Evolutionary conservation across 2,797 vertebrate species (phyloP).

Genomic region (Tenualosa ilisha): DNA sequence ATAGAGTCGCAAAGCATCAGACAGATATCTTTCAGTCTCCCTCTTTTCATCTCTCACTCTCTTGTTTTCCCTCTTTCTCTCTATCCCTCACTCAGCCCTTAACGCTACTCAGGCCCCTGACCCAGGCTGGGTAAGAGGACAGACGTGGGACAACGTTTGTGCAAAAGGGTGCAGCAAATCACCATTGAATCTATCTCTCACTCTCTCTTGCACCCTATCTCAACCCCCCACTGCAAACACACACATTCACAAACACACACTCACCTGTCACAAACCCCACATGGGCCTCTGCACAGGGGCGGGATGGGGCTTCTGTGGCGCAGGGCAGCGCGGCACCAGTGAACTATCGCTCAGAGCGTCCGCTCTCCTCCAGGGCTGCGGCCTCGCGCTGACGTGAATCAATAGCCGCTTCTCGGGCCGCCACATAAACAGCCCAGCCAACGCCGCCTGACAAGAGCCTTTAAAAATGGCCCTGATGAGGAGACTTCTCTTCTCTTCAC

Average conservation of each 20-base stretch:
- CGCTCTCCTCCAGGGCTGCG: conserved; percentile 37
- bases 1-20: conserved; percentile 54
- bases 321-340: conserved; percentile 24
- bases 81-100: neutral
- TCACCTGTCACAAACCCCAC: too few species aligned
- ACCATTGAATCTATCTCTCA: too few species aligned
- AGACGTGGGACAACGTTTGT: too few species aligned
- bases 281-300: neutral
- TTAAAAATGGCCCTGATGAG: conserved; percentile 5
- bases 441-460: conserved; percentile 84
- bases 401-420: conserved; percentile 50
- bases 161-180: too few species aligned
- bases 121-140: too few species aligned
- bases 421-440: conserved; percentile 92
- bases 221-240: too few species aligned
- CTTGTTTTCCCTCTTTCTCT: neutral
- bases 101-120: neutral
- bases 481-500: neutral
- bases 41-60: neutral
- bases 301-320: conserved; percentile 21
- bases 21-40: conserved; percentile 46
- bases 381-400: conserved; percentile 45
- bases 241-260: too few species aligned
- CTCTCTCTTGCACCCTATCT: too few species aligned
- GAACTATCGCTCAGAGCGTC: conserved; percentile 45